Evolutionary conservation across 2,797 vertebrate genomes (phyloP), one percentile per base, ranked within the genome.

Genomic region (Lagocephalus sceleratus): DNA sequence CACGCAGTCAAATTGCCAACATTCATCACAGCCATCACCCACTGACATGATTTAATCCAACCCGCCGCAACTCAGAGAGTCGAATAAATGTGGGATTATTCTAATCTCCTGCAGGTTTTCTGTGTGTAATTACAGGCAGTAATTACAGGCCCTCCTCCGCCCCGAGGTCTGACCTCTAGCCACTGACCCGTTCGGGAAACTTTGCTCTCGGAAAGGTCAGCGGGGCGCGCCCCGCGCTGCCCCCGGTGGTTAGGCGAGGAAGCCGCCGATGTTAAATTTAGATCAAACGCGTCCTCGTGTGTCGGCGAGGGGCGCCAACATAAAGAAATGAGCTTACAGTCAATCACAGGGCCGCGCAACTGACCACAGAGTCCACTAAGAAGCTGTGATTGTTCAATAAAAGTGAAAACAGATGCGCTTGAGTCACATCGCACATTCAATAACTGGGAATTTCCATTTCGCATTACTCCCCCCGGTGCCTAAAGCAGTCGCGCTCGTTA

Each of bases 121-220:
- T 63, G 49, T 63, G 63, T 62, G 63, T 78, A 75, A 83, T 79
- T 76, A 74, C 71, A 41, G 58, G 42, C n/a, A n/a, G 63, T 78
- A 75, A 83, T 79, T 76, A 74, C 71, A 41, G 58, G 42, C n/a
- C n/a, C 51, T 58, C 54, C 53, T 20, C 54, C 74, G 65, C 15
- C 60, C 73, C 38, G 49, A 54, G 39, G 49, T 70, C 57, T 77
- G 73, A 85, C 81, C 82, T 70, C 51, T 65, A 66, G 57, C 71
- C 54, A 61, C 66, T 79, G 77, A 82, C 79, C 79, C 62, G 2
- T 64, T 59, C 78, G 76, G 75, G 74, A 86, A 79, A 71, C 64
- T 56, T 79, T 66, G 65, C 66, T 68, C 61, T 72, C 62, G 60
- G 57, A 71, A 57, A 71, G 73, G 75, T 77, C 69, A 77, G 1